These are phyloP conservation scores for Limenitis camilla DNA, from an alignment of 2,888 invertebrate species.

Conservation along the genomic window DNA sequence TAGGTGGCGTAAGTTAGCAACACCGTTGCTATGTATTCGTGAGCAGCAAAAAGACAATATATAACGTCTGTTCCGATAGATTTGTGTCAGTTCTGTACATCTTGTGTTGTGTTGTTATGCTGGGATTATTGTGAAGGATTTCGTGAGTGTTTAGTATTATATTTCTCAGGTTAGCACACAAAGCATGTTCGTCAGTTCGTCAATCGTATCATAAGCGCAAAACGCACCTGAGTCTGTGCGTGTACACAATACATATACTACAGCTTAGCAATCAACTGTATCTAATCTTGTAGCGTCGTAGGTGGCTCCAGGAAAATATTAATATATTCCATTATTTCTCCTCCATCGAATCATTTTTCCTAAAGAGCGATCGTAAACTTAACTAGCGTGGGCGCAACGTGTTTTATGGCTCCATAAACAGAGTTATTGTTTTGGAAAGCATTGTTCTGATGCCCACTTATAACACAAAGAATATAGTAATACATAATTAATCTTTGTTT, in stretches of 20 bases:
- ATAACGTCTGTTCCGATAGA: too few species aligned
- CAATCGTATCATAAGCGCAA: too few species aligned
- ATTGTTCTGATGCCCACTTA: slow-evolving; percentile 5
- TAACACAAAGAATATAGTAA: neutral
- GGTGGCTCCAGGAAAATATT: neutral
- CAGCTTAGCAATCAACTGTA: too few species aligned
- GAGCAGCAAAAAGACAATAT: neutral
- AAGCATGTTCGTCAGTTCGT: too few species aligned
- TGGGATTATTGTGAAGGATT: neutral
- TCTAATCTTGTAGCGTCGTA: neutral
- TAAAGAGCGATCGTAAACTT: neutral
- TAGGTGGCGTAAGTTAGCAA: too few species aligned
- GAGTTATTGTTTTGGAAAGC: neutral
- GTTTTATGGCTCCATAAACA: slow-evolving; percentile 4
- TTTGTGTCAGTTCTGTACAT: neutral
- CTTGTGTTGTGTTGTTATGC: neutral
- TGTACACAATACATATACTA: too few species aligned
- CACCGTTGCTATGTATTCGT: too few species aligned
- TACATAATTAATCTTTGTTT: too few species aligned
- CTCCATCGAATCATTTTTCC: neutral
- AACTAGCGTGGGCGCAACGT: neutral
- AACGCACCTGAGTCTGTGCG: too few species aligned
- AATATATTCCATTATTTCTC: neutral
- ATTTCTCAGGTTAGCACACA: too few species aligned
- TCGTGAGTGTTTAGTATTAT: neutral